Evolutionary conservation across 1,140 invertebrate species (phyloP), one percentile per base, ranked within the genome.

Genomic region (Sitodiplosis mosellana): DNA sequence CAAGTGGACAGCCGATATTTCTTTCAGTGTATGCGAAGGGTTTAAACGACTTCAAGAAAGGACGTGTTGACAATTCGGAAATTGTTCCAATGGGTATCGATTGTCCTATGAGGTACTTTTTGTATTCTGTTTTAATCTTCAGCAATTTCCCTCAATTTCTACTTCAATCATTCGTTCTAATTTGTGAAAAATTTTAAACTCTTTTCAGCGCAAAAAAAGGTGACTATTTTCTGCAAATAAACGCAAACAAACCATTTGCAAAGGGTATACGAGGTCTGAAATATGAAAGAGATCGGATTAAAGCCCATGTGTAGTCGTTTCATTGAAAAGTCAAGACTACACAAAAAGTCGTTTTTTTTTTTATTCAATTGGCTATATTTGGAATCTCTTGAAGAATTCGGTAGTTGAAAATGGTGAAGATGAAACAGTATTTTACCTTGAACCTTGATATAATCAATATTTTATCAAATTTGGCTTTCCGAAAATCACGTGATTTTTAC

Each of bases 1-100:
- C 59, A 46, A 57, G 63, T 49, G 70, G 66, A 53, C 61, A 63
- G 1, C 64, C 62, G 0, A 54, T 65, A 6, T 73, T 76, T 49
- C 60, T 63, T 2, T 65, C 71, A 0, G 59, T 63, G 0, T 48
- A 55, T 4, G 66, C 69, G 0, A 54, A 57, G 12, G 64, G 57
- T 48, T 69, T 66, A 59, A 51, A 62, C 4, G 59, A 61, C 10
- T 75, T 72, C 57, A 64, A 63, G 45, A 52, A 55, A 27, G 54
- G 55, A 1, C 62, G 58, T 55, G 47, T 50, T 1, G 8, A 42
- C 15, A 53, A 59, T 36, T 46, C 48, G 19, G 22, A 33, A 6
- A 45, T 46, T 15, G 37, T 49, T 17, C 15, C 11, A 19, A 64
- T 64, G 62, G 62, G 61, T 21, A 57, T 64, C 27, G 47, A 60